Evolutionary conservation across 2,797 vertebrate genomes (phyloP), one percentile per base, ranked within the genome.

Genomic region (Pogoniulus pusillus): DNA sequence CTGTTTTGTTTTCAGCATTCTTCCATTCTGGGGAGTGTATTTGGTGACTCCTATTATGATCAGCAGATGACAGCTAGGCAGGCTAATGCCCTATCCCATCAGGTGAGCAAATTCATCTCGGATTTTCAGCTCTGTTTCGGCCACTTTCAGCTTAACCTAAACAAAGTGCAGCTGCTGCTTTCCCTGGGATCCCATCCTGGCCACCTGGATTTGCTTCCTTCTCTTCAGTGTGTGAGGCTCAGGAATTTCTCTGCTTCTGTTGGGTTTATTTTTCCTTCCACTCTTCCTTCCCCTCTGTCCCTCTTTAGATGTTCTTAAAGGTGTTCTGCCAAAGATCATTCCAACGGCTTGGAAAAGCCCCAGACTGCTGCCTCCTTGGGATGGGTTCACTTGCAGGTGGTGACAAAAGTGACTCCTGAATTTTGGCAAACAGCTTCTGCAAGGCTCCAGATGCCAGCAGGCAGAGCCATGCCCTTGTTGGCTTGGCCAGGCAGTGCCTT

Each of bases 11-110:
- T 97, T 34, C 98, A 99, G 99, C 99, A 99, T 97, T 98, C 98
- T 78, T 98, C 99, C 58, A 98, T 98, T 79, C 98, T 99, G 96
- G 98, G 98, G 95, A 98, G 98, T 91, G 98, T 99, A 97, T 99
- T 99, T 95, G 99, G 98, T 77, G 99, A 99, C 94, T 98, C 99
- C 16, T 99, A 98, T 98, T 99, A 99, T 91, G 99, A 99, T 97
- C 99, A 99, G 97, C 99, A 99, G 98, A 96, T 99, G 97, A 98
- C 98, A 26, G 98, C 98, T 89, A 98, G 99, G 96, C 99, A 99
- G 97, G 99, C 99, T 87, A 99, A 99, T 59, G 99, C 99, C 45
- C 98, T 99, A 84, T 99, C 99, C 92, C 99, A 99, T 95, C 99
- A 99, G 99, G 99, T 99, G 97, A 98, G 97, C 87, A 80, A 77